These are phyloP conservation scores for Macrotrachela quadricornifera DNA, from an alignment of 1,140 invertebrate genomes.

Conservation along the genomic window DNA sequence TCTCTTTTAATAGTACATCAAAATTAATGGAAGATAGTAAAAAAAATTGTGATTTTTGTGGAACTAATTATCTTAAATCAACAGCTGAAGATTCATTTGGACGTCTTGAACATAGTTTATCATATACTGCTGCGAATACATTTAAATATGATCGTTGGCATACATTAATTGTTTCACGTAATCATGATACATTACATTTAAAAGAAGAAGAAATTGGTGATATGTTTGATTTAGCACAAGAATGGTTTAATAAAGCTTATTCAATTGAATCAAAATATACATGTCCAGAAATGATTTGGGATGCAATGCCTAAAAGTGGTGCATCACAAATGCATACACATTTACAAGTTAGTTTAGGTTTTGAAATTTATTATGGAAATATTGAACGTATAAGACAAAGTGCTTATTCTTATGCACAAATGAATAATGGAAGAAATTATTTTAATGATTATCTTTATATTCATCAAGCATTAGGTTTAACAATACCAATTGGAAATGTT, in stretches of 20 bases:
- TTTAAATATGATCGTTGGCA: constrained; percentile 34
- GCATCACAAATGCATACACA: constrained; percentile 37
- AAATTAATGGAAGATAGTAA: background rate
- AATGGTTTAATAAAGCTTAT: too few species aligned
- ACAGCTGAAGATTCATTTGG: constrained; percentile 12
- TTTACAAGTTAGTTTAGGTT: constrained; percentile 28
- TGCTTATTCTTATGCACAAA: background rate
- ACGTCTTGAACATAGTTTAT: constrained; percentile 21
- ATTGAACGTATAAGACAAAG: background rate
- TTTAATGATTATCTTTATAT: constrained; percentile 27
- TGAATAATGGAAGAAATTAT: constrained; percentile 15
- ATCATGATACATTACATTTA: constrained; percentile 30
- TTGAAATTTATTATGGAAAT: constrained; percentile 25
- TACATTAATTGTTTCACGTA: constrained; percentile 25
- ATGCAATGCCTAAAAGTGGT: constrained; percentile 31
- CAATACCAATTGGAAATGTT: constrained; percentile 19
- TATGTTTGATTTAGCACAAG: too few species aligned
- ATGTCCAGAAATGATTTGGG: constrained; percentile 31
- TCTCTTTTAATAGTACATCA: background rate
- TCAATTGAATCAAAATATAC: constrained; percentile 17
- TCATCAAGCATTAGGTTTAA: constrained; percentile 27
- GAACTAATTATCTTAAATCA: constrained; percentile 2
- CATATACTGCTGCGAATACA: constrained; percentile 31
- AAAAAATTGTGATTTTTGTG: constrained; percentile 8
- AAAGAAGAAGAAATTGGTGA: constrained; percentile 21